These are phyloP conservation scores for Dermatemys mawii DNA, from an alignment of 2,113 vertebrate genomes.

Conservation along the genomic window DNA sequence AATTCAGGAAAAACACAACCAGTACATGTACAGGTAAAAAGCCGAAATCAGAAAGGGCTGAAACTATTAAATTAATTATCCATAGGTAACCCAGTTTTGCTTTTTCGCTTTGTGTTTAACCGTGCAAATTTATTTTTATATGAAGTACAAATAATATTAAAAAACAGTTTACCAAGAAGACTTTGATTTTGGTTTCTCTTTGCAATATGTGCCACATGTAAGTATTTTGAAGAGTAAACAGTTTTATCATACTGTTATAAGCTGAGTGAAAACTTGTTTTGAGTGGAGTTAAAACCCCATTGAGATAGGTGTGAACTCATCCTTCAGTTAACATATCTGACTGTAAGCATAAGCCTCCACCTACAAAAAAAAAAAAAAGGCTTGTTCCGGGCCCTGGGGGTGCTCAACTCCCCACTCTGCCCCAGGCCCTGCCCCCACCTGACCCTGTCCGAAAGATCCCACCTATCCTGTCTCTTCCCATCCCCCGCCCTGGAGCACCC, in stretches of 20 bases:
- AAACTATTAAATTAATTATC: not conserved
- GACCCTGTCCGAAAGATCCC: too few relatives aligned
- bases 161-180: conserved; percentile 7
- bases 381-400: too few relatives aligned
- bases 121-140: not conserved
- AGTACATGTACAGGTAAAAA: not conserved
- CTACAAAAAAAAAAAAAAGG: not conserved
- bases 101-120: conserved; percentile 4
- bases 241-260: not conserved
- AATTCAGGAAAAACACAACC: not conserved
- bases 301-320: too few relatives aligned
- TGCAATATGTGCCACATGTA: not conserved
- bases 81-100: not conserved
- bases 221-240: rapidly evolving
- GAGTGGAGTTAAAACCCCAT: not conserved
- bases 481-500: too few relatives aligned
- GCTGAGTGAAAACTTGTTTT: not conserved
- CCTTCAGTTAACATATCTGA: too few relatives aligned
- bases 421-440: too few relatives aligned
- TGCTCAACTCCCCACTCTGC: too few relatives aligned
- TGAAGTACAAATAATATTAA: conserved; percentile 1
- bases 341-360: not conserved
- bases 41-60: not conserved
- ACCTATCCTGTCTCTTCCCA: too few relatives aligned
- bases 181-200: not conserved